Percentiles rank a stretch among this genome's conserved stretches.
Conservation (phyloP, 2,113 vertebrate genomes). For the Buteo buteo region DNA sequence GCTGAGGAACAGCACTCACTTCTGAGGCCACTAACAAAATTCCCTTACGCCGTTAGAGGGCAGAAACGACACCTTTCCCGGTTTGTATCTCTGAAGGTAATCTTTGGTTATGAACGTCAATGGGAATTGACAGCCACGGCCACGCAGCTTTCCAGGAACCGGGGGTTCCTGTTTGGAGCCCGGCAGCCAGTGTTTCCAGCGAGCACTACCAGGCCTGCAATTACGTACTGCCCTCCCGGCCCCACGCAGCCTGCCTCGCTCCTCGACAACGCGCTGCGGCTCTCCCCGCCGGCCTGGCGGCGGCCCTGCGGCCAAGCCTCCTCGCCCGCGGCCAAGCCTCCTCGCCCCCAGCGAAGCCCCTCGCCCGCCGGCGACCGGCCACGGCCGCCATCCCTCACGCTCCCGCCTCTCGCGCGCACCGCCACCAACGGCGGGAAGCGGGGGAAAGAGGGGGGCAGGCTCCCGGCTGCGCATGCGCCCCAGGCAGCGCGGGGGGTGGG, state of each 20-base stretch:
- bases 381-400: too few species aligned
- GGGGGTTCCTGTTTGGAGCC: not conserved
- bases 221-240: accelerated
- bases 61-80: not conserved
- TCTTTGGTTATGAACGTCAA: not conserved
- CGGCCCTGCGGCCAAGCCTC: too few species aligned
- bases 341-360: too few species aligned
- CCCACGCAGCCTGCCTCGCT: not conserved
- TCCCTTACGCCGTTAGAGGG: not conserved
- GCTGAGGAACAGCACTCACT: not conserved
- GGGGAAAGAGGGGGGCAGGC: too few species aligned
- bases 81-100: not conserved
- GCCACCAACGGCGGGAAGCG: too few species aligned
- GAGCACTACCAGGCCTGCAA: not conserved
- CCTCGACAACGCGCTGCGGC: too few species aligned
- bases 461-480: too few species aligned
- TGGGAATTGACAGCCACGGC: not conserved
- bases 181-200: accelerated
- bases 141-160: not conserved
- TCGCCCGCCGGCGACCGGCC: too few species aligned
- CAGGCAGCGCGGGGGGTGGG: too few species aligned
- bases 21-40: accelerated
- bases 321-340: too few species aligned
- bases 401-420: too few species aligned
- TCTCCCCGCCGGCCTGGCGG: not conserved